Conservation (phyloP, 2,797 vertebrate genomes). For the Thamnophis elegans region DNA sequence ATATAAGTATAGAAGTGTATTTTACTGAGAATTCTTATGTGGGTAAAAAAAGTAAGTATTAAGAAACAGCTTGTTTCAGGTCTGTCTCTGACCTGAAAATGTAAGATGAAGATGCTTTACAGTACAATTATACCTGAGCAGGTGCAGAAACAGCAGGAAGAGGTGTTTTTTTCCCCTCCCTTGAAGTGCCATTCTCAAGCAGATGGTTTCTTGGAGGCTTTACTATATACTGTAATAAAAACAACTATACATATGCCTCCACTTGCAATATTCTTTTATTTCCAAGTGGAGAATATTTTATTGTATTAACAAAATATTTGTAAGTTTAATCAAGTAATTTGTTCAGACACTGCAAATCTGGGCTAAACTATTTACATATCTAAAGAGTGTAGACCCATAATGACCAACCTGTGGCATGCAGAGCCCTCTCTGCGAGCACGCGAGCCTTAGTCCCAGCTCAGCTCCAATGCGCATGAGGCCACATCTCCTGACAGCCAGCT, state of each 20-base stretch:
- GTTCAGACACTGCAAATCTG: conserved; percentile 5
- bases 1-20: neutral
- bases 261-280: neutral
- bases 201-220: conserved; percentile 10
- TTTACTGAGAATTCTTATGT: neutral
- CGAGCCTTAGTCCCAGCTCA: too few species aligned
- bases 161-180: neutral
- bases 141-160: conserved; percentile 7
- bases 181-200: conserved; percentile 13
- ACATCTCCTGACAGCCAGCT: too few species aligned
- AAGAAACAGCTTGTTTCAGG: neutral
- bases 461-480: too few species aligned
- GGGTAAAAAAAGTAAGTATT: neutral
- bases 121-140: neutral
- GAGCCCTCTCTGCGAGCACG: too few species aligned
- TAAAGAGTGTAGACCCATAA: neutral
- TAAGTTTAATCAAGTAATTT: neutral
- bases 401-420: too few species aligned
- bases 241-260: conserved; percentile 14
- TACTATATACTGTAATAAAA: conserved; percentile 11
- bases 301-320: neutral
- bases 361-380: neutral
- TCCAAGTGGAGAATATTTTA: neutral
- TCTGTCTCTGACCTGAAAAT: neutral
- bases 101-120: neutral